Evolutionary conservation across 2,797 vertebrate genomes (phyloP).

Genomic region (Neopelma chrysocephalum): DNA sequence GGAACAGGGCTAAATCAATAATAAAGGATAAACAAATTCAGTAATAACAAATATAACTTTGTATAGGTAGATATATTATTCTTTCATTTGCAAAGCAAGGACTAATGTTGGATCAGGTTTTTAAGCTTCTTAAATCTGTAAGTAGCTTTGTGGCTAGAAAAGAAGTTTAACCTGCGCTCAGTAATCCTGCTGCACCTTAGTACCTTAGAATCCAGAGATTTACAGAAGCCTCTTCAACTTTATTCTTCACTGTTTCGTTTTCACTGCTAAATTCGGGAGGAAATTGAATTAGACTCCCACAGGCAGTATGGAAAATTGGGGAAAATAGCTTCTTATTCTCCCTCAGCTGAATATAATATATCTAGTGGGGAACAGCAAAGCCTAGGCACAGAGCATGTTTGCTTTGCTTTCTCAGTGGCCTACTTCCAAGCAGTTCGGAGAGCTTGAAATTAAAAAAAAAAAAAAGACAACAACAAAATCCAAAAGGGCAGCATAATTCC

Average conservation of each 20-base stretch:
- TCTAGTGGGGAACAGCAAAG: constrained; percentile 67
- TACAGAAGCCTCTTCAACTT: constrained; percentile 79
- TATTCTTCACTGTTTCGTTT: constrained; percentile 79
- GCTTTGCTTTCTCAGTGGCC: constrained; percentile 39
- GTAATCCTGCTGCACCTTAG: constrained; percentile 72
- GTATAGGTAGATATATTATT: constrained; percentile 45
- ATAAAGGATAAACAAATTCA: constrained; percentile 42
- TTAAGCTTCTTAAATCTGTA: constrained; percentile 62
- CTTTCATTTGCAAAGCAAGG: constrained; percentile 67
- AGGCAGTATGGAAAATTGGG: constrained; percentile 83
- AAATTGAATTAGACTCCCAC: constrained; percentile 88
- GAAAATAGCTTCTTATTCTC: constrained; percentile 82
- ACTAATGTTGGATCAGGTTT: constrained; percentile 60
- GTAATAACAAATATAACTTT: constrained; percentile 52
- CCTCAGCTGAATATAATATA: constrained; percentile 76
- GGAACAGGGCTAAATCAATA: constrained; percentile 5
- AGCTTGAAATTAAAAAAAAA: constrained; percentile 63
- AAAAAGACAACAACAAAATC: not conserved
- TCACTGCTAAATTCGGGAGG: constrained; percentile 75
- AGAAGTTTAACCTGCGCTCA: constrained; percentile 74
- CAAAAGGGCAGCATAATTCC: constrained; percentile 6
- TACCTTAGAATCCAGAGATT: constrained; percentile 77
- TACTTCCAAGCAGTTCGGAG: constrained; percentile 56
- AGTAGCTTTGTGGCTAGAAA: constrained; percentile 74
- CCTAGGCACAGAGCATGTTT: not conserved